These are phyloP conservation scores for Nerophis ophidion DNA, from an alignment of 2,113 vertebrate species.

Conservation along the genomic window DNA sequence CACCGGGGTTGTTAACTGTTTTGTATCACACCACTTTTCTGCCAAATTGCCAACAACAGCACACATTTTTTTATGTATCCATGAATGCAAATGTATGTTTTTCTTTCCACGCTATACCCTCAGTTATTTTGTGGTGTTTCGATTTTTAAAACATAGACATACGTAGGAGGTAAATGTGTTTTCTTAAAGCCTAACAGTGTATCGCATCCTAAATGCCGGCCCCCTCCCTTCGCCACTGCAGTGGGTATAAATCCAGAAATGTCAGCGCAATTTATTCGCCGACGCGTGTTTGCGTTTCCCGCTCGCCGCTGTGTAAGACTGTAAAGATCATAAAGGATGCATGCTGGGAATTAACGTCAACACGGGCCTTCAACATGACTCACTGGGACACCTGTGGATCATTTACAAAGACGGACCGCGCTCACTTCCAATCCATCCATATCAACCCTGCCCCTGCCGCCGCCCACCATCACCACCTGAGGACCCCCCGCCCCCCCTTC, in stretches of 20 bases:
- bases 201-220: conserved; percentile 12
- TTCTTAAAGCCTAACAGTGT: neutral
- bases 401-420: conserved; percentile 66
- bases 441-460: conserved; percentile 58
- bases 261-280: conserved; percentile 39
- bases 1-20: neutral
- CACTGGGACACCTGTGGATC: conserved; percentile 83
- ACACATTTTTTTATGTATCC: conserved; percentile 2
- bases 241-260: conserved; percentile 33
- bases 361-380: conserved; percentile 80
- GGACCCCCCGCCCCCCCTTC: conserved; percentile 60
- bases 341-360: conserved; percentile 49
- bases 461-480: conserved; percentile 71
- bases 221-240: conserved; percentile 18
- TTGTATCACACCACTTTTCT: neutral
- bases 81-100: neutral
- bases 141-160: no score
- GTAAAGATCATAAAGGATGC: conserved; percentile 59
- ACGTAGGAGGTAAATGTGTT: neutral
- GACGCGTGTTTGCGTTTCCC: conserved; percentile 36
- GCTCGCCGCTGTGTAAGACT: conserved; percentile 29
- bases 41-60: neutral
- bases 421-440: conserved; percentile 63
- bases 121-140: no score
- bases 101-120: neutral